phyloP scores from a whole-genome alignment of 2,113 vertebrate species.

The Chauna torquata region DNA sequence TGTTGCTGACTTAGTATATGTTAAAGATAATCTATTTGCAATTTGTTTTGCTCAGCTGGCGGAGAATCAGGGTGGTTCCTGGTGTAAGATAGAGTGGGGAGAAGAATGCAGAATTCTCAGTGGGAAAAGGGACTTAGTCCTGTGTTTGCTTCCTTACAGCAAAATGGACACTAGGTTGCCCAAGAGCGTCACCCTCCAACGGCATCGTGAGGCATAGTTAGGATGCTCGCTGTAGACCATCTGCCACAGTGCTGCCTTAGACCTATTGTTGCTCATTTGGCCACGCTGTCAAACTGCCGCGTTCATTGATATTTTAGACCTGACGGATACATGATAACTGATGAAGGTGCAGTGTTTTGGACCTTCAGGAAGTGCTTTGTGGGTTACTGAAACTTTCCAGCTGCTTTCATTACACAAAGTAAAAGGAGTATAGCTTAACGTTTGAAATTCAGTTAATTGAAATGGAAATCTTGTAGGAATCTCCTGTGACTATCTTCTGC shows the following conservation, averaged over 20 bases:
- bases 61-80: neutral
- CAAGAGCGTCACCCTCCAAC: neutral
- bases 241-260: neutral
- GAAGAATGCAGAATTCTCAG: neutral
- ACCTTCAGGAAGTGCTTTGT: neutral
- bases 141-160: neutral
- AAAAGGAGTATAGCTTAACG: neutral
- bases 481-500: neutral
- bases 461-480: neutral
- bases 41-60: neutral
- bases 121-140: neutral
- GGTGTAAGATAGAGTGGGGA: neutral
- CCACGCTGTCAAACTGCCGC: neutral
- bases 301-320: neutral
- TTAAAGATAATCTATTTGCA: neutral
- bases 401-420: neutral
- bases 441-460: neutral
- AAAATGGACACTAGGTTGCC: neutral
- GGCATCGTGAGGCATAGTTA: neutral
- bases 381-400: neutral
- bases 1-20: neutral
- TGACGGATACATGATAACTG: neutral
- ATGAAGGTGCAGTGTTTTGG: neutral
- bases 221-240: neutral
- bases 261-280: rapidly evolving